Evolutionary conservation across 2,113 vertebrate species (phyloP).

Genomic region (Hemiprocne comata): DNA sequence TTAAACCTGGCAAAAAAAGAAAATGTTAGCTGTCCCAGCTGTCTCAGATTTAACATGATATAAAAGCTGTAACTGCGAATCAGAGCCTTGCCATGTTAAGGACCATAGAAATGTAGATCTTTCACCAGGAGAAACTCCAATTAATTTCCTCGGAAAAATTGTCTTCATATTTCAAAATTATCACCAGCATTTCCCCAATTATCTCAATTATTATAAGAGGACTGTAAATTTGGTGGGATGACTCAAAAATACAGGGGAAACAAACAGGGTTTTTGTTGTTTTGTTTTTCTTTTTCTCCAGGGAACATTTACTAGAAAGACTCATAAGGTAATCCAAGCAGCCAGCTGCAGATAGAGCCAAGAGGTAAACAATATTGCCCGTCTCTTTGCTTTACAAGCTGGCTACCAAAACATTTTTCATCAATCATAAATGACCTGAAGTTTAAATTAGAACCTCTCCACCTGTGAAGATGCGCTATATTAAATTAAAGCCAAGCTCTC

Average conservation of each 20-base stretch:
- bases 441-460: constrained; percentile 7
- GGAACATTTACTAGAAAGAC: neutral
- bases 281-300: neutral
- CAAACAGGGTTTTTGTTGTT: neutral
- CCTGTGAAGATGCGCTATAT: neutral
- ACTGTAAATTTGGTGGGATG: neutral
- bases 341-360: neutral
- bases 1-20: neutral
- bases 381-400: neutral
- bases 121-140: neutral
- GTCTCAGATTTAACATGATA: neutral
- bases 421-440: neutral
- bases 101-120: neutral
- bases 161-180: neutral
- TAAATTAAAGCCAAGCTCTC: constrained; percentile 4
- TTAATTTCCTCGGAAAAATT: neutral
- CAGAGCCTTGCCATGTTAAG: neutral
- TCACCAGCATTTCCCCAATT: neutral
- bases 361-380: neutral
- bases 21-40: neutral
- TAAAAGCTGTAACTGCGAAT: neutral
- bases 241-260: neutral
- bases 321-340: neutral
- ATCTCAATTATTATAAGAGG: neutral
- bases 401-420: neutral